Base-by-base conservation (phyloP, 2,888 invertebrate genomes). In the Aromia moschata region DNA sequence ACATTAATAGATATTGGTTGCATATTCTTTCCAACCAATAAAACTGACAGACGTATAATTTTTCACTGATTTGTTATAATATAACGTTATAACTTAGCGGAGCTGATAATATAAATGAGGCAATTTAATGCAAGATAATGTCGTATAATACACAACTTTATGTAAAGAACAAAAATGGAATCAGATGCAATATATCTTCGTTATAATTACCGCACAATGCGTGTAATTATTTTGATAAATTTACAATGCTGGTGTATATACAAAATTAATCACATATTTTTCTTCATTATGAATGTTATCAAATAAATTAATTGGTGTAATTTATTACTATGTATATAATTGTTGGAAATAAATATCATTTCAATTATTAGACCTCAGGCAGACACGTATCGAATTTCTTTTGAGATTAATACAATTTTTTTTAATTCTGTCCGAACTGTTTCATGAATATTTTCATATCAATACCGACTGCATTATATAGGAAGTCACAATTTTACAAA, bases 141-240 rank as follows among this genome's bases (percentile, higher is more conserved):
- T 40, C n/a, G 15, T 11, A 40, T 40, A 40, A 40, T 3, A 17
- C 1, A 18, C 17, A 18, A 7, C 3, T 40, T 9, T 7, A 16
- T 40, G 9, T 2, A 15, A 40, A 16, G 15, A 5, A 40, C 10
- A 5, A 17, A 33, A 17, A 46, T 46, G 16, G 3, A 15, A 46
- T 33, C 16, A 25, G 7, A 25, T 45, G 30, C 30, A 46, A 46
- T 46, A 31, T 46, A 30, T 46, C 45, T 31, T 31, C 15, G n/a
- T 44, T 25, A 25, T 7, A 46, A 31, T 46, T 46, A n/a, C 11
- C 31, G 9, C 17, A 31, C 16, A 31, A 16, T 46, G 31, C 44
- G n/a, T 46, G 31, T 46, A 15, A 45, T 45, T 45, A 45, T 31
- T 31, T 2, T 15, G 15, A 46, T 16, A 31, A 33, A 33, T 17